Evolutionary conservation across 2,797 vertebrate species (phyloP).

Genomic region (Coluber constrictor): DNA sequence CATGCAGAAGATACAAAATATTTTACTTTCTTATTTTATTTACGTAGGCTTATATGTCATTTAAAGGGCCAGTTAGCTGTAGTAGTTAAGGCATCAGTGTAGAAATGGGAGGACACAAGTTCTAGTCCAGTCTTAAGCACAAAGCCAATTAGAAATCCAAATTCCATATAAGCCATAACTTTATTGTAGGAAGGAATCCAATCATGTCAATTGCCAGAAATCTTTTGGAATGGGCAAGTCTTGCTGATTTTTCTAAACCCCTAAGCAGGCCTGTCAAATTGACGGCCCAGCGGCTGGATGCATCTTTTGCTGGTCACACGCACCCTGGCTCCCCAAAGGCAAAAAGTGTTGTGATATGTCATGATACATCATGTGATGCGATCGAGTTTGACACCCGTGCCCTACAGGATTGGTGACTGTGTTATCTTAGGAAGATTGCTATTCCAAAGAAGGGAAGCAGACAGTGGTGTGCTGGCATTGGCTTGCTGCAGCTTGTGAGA

Average conservation of each 20-base stretch:
- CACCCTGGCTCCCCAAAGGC: too few relatives aligned
- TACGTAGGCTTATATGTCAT: background rate
- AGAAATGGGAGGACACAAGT: background rate
- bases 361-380: too few relatives aligned
- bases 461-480: background rate
- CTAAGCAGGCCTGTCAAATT: too few relatives aligned
- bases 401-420: background rate
- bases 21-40: background rate
- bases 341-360: too few relatives aligned
- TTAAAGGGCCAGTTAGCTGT: background rate
- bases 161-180: background rate
- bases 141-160: background rate
- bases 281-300: too few relatives aligned
- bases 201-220: background rate
- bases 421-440: background rate
- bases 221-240: background rate
- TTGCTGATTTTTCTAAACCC: background rate
- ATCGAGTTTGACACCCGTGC: too few relatives aligned
- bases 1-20: background rate
- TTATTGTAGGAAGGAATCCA: background rate
- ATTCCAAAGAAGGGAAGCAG: background rate
- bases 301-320: rapidly evolving
- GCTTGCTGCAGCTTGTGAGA: background rate
- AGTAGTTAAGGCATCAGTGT: background rate
- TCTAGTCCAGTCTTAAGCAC: background rate